Conservation (phyloP, 2,797 vertebrate genomes). For the Arnoldichthys spilopterus region DNA sequence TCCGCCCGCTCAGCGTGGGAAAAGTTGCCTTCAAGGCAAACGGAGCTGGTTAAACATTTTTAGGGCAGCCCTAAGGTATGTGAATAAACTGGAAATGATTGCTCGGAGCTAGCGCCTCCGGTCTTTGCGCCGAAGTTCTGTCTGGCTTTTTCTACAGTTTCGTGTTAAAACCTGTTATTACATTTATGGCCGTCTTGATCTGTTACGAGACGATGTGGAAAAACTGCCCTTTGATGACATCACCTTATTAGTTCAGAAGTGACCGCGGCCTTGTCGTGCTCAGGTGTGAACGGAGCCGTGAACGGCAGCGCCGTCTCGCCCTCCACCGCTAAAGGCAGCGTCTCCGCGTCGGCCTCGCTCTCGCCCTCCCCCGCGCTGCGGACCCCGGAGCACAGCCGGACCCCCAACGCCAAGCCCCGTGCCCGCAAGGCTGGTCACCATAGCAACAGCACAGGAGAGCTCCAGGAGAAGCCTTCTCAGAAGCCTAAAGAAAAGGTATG, state of each 20-base stretch:
- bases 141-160: neutral
- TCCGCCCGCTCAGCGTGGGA: neutral
- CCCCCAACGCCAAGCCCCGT: constrained; percentile 76
- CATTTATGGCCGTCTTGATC: neutral
- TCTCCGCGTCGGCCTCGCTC: constrained; percentile 78
- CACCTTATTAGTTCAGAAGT: constrained; percentile 17
- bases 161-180: neutral
- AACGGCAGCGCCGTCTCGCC: constrained; percentile 87
- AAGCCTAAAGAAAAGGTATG: constrained; percentile 95
- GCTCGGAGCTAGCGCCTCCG: constrained; percentile 37
- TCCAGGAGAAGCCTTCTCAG: constrained; percentile 79
- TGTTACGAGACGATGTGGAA: constrained; percentile 36
- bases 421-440: constrained; percentile 81
- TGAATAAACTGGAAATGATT: constrained; percentile 16
- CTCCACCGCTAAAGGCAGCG: constrained; percentile 80
- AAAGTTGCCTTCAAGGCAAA: neutral
- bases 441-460: constrained; percentile 76
- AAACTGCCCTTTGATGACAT: constrained; percentile 64
- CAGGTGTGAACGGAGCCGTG: constrained; percentile 92
- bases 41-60: neutral
- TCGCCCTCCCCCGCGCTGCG: constrained; percentile 77
- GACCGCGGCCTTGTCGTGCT: constrained; percentile 51
- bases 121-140: neutral
- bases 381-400: constrained; percentile 80
- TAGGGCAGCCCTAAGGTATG: constrained; percentile 38